Evolutionary conservation across 1,140 invertebrate species (phyloP), one percentile per base, ranked within the genome.

Genomic region (Ladona fulva): DNA sequence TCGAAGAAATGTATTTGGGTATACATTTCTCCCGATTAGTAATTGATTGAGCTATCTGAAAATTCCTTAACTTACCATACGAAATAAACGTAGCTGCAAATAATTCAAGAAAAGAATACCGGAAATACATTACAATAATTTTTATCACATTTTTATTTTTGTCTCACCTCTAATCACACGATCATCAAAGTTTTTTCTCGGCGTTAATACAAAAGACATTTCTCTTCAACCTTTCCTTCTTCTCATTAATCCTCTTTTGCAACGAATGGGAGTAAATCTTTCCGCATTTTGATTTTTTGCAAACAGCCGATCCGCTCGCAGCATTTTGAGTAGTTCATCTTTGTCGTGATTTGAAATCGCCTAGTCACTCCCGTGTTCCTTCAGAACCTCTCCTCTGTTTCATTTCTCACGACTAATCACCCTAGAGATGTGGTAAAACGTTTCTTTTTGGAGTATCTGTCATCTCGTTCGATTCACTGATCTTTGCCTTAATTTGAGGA

Each of bases 221-320:
- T 66, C n/a, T 66, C 52, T 66, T 22, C 52, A 22, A 3, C 52
- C 52, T 66, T 22, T 66, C n/a, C 52, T 66, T 66, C 52, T 12
- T 6, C 52, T 37, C 52, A 66, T 66, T 66, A 66, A 66, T 66
- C 52, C 52, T 22, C n/a, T 66, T 66, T 66, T 22, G 52, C 52
- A 22, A 66, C 52, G 52, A 66, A 66, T 66, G 52, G 52, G 52
- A 66, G 52, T 66, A 22, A 66, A 66, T 66, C 52, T 66, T 66
- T 66, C 52, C 52, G 14, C 52, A 22, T 19, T 66, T 66, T 66
- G 52, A 66, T 66, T 66, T 66, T 66, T 66, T 66, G 52, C 52
- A 66, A 22, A 5, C 12, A 12, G 12, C 52, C 52, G 16, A 16
- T 66, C 52, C 52, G 14, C 52, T 66, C 52, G 14, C 52, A 66